Evolutionary conservation across 2,888 invertebrate genomes (phyloP), one percentile per base, ranked within the genome.

Genomic region (Trachelus tabidus): DNA sequence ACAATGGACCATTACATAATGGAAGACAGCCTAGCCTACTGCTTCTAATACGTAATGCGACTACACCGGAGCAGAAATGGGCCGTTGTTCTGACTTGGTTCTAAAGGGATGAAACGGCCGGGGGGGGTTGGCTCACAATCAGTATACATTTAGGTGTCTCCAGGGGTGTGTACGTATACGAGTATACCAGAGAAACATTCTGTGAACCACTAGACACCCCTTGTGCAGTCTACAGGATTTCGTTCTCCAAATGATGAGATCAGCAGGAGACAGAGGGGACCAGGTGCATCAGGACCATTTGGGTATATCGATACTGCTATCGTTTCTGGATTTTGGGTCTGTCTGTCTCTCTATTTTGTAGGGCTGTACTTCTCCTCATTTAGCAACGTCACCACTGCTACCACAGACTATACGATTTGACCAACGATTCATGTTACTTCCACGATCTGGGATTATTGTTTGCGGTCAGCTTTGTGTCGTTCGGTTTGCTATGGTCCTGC

Each of bases 1-100:
- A 87, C 87, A 87, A 87, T 87, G 83, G 85, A 81, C 87, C 87
- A 86, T 87, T 87, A 86, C 87, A 87, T 86, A 87, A 87, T 87
- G 84, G 86, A 86, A 86, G 85, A 85, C 84, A 85, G 83, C 85
- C 74, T 77, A 77, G 56, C 12, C 79, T 83, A 82, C 81, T 78
- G 73, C 73, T 79, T 78, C 77, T 56, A 34, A 73, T 75, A 80
- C 79, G 77, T 83, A 80, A 83, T 82, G 83, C 80, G 81, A 79
- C 71, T 71, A 71, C 12, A 12, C 12, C 15, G 71, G 75, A 75
- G 76, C 73, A 68, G 76, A 34, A 76, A 68, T 35, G 68, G 71
- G 35, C 34, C 69, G 23, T 34, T 71, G 71, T 31, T 31, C 71
- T 23, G 71, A 31, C 34, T 71, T 34, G 34, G 71, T 34, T 56